These are phyloP conservation scores for Potorous gilbertii DNA, from an alignment of 2,797 vertebrate species.

Conservation along the genomic window DNA sequence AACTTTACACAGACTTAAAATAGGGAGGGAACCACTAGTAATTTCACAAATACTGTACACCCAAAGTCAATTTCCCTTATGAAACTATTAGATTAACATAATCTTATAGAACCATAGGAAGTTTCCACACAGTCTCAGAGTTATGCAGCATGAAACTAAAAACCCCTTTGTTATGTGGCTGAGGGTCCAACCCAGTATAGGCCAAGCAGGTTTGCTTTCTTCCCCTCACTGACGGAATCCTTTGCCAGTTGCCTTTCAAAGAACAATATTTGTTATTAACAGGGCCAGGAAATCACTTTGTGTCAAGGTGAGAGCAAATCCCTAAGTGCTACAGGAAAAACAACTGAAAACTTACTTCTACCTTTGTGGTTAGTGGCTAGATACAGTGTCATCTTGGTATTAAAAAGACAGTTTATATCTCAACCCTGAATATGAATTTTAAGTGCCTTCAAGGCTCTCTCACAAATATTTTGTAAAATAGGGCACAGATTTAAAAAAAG, in stretches of 20 bases:
- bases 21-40: neutral
- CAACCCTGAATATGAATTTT: neutral
- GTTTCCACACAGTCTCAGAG: neutral
- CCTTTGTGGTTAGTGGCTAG: neutral
- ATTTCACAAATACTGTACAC: neutral
- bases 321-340: constrained; percentile 23
- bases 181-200: neutral
- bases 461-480: constrained; percentile 46
- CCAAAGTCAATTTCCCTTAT: neutral
- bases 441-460: neutral
- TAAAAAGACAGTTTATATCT: constrained; percentile 4
- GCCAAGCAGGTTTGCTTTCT: neutral
- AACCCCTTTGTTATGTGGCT: neutral
- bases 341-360: neutral
- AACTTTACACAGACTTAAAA: neutral
- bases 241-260: neutral
- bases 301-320: neutral
- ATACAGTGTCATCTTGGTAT: constrained; percentile 1
- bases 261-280: neutral
- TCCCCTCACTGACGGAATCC: neutral
- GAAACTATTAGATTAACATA: neutral
- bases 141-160: neutral
- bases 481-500: neutral
- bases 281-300: neutral
- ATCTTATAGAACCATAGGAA: neutral